Percentiles rank a stretch among this genome's conserved stretches.
Evolutionary conservation across 1,140 invertebrate genomes (phyloP).

Genomic region (Euglossa dilemma): DNA sequence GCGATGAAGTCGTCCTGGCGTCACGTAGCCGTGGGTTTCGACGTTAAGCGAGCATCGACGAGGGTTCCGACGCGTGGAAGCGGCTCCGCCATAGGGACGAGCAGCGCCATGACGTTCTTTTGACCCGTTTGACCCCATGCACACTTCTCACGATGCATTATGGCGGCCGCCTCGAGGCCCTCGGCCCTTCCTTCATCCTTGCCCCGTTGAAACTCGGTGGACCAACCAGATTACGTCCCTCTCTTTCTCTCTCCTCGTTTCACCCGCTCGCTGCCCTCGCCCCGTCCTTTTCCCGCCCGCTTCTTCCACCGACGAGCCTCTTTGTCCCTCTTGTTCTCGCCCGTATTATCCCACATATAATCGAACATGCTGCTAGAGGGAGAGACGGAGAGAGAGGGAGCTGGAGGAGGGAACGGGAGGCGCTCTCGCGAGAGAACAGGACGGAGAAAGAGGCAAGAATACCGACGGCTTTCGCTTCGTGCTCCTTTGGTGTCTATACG

Average conservation of each 20-base stretch:
- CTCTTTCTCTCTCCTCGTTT: conserved; percentile 67
- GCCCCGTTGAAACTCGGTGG: conserved; percentile 75
- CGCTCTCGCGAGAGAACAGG: not conserved
- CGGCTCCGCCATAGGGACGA: conserved; percentile 66
- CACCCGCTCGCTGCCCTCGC: conserved; percentile 40
- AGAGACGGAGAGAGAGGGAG: conserved; percentile 33
- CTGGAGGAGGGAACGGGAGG: not conserved
- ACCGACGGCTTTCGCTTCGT: conserved; percentile 57
- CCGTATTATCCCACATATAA: conserved; percentile 77
- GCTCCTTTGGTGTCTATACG: conserved; percentile 61
- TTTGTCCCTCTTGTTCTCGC: conserved; percentile 71
- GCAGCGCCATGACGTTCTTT: conserved; percentile 79
- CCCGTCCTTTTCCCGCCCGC: conserved; percentile 31
- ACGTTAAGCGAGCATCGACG: conserved; percentile 39
- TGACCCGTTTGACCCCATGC: conserved; percentile 80
- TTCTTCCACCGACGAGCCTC: conserved; percentile 34
- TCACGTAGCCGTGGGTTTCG: conserved; percentile 39
- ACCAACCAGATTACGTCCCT: conserved; percentile 77
- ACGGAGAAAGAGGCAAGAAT: conserved; percentile 46
- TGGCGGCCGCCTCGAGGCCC: conserved; percentile 76
- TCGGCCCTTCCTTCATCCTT: conserved; percentile 78
- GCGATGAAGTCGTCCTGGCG: conserved; percentile 61
- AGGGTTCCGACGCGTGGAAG: conserved; percentile 39
- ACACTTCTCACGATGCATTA: conserved; percentile 79
- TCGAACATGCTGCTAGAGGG: conserved; percentile 63